Conservation (phyloP, 2,113 vertebrate genomes). For the Laticauda colubrina region DNA sequence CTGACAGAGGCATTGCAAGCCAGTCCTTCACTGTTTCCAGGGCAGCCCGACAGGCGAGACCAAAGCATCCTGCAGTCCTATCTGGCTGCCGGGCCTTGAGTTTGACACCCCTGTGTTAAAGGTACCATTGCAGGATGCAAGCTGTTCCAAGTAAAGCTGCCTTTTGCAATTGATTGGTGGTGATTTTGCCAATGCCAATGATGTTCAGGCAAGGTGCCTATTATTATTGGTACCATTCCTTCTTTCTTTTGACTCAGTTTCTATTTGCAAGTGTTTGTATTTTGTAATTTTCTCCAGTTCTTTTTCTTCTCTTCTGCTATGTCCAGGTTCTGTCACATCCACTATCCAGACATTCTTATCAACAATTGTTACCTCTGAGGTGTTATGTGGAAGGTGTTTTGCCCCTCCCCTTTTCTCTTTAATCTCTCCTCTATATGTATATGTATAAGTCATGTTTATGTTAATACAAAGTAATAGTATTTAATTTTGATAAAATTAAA, state of each 20-base stretch:
- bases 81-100: too few relatives aligned
- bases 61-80: too few relatives aligned
- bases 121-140: neutral
- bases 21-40: too few relatives aligned
- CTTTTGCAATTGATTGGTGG: neutral
- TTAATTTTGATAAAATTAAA: neutral
- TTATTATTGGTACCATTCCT: neutral
- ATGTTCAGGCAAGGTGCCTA: neutral
- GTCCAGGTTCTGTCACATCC: neutral
- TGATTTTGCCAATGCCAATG: neutral
- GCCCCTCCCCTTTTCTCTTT: neutral
- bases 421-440: neutral
- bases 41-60: too few relatives aligned
- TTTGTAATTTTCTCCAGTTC: neutral
- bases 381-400: neutral
- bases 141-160: neutral
- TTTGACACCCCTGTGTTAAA: neutral
- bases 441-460: neutral
- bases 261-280: neutral
- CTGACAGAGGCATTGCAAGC: too few relatives aligned
- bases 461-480: neutral
- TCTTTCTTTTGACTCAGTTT: neutral
- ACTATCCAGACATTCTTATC: neutral
- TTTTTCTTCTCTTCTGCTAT: neutral
- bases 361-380: neutral